Base-by-base conservation (phyloP, 2,797 vertebrate species). In the Sitta carolinensis region DNA sequence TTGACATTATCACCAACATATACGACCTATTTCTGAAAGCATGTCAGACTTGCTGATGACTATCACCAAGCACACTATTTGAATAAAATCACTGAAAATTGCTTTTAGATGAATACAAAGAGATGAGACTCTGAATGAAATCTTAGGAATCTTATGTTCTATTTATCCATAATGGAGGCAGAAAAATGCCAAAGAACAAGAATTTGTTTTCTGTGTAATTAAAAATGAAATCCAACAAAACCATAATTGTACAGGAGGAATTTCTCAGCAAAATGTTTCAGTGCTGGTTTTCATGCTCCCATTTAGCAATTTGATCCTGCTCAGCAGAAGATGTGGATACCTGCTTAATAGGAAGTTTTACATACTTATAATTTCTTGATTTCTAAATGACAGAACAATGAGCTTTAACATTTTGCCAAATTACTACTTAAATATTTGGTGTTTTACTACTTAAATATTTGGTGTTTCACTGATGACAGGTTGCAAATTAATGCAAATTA, bases 401-500 rank as follows among this genome's bases (percentile, higher is more conserved):
- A 72, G 19, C 48, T 66, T 79, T 19, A 82, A 55, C 26, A 52
- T 57, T 94, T 83, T 77, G 27, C n/a, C 62, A 55, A 68, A 90
- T 64, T 61, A 29, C 16, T 50, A 20, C 42, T 74, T 90, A 87
- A 84, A 67, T 89, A 90, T 61, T 84, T 83, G 50, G 50, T 5
- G 3, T 58, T 85, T 72, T 76, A 51, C 57, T 59, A 20, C 42
- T 74, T 90, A 87, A 84, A 67, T 89, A 90, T 61, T 84, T 83
- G 50, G 50, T 5, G 3, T 54, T 85, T 72, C 79, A 51, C 57
- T 59, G 75, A 34, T 58, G 82, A 91, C 64, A 91, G 50, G 50
- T 25, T 94, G 57, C 6, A 43, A 93, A 92, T 89, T 72, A 94
- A 74, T 55, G 40, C n/a, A 80, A 87, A 92, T 87, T 80, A 83